Evolutionary conservation across 2,113 vertebrate species (phyloP).

Genomic region (Stigmatopora nigra): DNA sequence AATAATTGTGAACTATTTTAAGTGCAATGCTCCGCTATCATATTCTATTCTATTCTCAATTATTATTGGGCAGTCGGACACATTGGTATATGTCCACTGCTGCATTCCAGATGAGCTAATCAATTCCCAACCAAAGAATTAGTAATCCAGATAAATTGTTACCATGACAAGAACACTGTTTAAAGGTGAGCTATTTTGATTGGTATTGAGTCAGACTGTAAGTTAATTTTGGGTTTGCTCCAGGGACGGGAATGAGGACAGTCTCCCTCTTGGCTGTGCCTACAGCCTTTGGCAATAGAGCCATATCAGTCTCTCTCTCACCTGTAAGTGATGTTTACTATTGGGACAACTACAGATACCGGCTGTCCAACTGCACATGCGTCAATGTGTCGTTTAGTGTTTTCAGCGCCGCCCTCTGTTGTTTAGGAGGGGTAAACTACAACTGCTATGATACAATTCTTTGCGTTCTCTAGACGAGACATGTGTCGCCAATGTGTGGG

Average conservation of each 20-base stretch:
- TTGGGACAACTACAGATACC: background rate
- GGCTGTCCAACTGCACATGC: background rate
- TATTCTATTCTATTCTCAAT: too few species aligned
- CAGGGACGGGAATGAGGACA: slow-evolving; percentile 8
- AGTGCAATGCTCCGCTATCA: too few species aligned
- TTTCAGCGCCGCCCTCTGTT: too few species aligned
- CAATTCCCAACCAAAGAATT: too few species aligned
- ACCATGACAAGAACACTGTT: background rate
- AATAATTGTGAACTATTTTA: too few species aligned
- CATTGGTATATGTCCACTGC: too few species aligned
- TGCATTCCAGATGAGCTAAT: too few species aligned
- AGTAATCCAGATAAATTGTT: background rate
- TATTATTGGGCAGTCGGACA: too few species aligned
- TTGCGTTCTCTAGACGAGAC: slow-evolving; percentile 79
- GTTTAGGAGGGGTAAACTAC: too few species aligned
- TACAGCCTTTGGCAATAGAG: slow-evolving; percentile 5
- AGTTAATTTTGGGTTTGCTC: slow-evolving; percentile 30
- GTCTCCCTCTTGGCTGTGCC: slow-evolving; percentile 33
- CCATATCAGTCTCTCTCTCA: slow-evolving; percentile 21
- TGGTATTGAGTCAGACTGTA: slow-evolving; percentile 34
- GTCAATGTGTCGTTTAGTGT: too few species aligned
- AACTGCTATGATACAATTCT: background rate
- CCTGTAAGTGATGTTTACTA: slow-evolving; percentile 1
- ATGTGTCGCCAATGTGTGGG: slow-evolving; percentile 96
- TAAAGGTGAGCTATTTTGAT: slow-evolving; percentile 36